Evolutionary conservation across 2,888 invertebrate species (phyloP), one percentile per base, ranked within the genome.

Genomic region (Eristalinus aeneus): DNA sequence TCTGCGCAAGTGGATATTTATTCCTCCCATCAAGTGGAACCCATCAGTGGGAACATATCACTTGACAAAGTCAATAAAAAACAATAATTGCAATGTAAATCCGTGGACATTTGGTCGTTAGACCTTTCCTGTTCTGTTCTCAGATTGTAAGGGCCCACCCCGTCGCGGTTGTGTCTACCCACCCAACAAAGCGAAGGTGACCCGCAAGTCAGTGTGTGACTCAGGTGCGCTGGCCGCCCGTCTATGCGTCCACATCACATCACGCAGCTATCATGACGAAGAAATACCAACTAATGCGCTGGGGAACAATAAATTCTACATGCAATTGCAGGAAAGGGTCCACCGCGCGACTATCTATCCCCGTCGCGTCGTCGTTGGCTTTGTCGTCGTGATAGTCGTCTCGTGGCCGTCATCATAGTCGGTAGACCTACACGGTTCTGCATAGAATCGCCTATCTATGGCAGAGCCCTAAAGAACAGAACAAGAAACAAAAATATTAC

Each of bases 41-140:
- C 10, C 23, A 71, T 75, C 46, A 46, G 46, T n/a, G 46, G 16
- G 46, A 89, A 89, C 86, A 75, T 89, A 89, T 89, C 85, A 88
- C 88, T 88, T 85, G 77, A 81, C 88, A 87, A 74, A 89, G 88
- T 89, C 88, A 89, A 89, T 89, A 89, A 89, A 89, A 88, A 87
- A 87, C 89, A 81, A 86, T 89, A 89, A 89, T 89, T 89, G 89
- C 89, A 88, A 89, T 89, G 89, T 89, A 89, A 89, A 89, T 89
- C 84, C 88, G 87, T 71, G 65, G 84, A 78, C 69, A 74, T 77
- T 81, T 71, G 27, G 67, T 86, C 74, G 86, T 86, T 82, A 82
- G 77, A 82, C 74, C 65, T 71, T 23, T 54, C 64, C 34, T 60
- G 32, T 9, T 67, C 46, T 53, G 20, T 16, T 11, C 32, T 32